Percentiles rank a stretch among this genome's conserved stretches.
Evolutionary conservation across 2,113 vertebrate species (phyloP).

Genomic region (Ameiurus melas): DNA sequence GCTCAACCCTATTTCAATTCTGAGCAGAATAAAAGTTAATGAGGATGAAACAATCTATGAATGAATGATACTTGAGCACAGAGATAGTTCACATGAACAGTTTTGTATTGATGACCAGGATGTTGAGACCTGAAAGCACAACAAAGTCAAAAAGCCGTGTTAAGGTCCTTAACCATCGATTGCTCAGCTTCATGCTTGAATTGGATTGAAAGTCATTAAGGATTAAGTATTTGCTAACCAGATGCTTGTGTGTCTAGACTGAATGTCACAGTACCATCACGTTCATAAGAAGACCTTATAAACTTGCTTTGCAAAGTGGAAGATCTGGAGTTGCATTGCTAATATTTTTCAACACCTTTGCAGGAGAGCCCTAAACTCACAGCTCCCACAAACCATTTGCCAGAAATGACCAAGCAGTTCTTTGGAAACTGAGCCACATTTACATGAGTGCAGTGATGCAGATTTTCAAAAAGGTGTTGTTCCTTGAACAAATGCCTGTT

Average conservation of each 20-base stretch:
- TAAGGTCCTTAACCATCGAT: neutral
- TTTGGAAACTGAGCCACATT: neutral
- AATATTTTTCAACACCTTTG: neutral
- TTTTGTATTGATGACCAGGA: neutral
- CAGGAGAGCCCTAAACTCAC: neutral
- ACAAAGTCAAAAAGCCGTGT: neutral
- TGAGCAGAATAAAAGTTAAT: neutral
- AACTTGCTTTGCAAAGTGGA: neutral
- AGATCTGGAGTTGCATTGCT: neutral
- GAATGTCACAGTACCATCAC: neutral
- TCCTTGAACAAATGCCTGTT: conserved; percentile 26
- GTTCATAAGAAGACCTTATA: neutral
- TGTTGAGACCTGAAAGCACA: neutral
- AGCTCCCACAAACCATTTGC: neutral
- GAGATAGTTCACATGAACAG: neutral
- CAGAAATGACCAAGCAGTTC: neutral
- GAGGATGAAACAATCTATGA: neutral
- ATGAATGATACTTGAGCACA: neutral
- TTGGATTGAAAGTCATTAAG: neutral
- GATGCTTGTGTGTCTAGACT: neutral
- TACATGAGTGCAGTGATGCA: conserved; percentile 16
- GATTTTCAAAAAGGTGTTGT: neutral
- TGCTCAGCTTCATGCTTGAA: neutral
- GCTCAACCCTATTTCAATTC: neutral
- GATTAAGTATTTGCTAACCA: neutral